A percentile compares a stretch with the other conserved stretches of the same genome.
These are phyloP conservation scores for Himalopsyche kuldschensis DNA, from an alignment of 2,888 invertebrate genomes.

Conservation along the genomic window DNA sequence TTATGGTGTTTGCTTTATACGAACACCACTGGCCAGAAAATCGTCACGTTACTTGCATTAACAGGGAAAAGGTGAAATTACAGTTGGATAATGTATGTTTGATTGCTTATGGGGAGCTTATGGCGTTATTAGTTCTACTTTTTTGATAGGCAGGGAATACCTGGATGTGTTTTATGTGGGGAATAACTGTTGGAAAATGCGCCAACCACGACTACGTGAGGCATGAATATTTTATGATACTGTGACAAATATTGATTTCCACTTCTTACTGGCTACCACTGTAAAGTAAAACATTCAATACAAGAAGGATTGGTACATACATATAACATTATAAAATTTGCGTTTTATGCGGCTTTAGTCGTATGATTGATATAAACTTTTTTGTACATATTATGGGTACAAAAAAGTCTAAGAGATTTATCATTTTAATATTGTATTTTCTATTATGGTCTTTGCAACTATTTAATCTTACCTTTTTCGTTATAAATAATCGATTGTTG, in stretches of 20 bases:
- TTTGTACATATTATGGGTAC: too few species aligned
- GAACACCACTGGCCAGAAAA: slow-evolving; percentile 13
- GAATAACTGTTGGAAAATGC: not conserved
- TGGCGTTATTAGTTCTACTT: slow-evolving; percentile 22
- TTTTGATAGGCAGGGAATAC: not conserved
- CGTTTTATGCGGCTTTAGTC: too few species aligned
- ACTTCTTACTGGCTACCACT: not conserved
- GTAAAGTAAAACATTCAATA: slow-evolving; percentile 11
- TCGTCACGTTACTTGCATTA: slow-evolving; percentile 34
- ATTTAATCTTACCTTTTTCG: too few species aligned
- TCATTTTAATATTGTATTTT: too few species aligned
- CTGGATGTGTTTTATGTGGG: not conserved
- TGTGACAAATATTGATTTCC: slow-evolving; percentile 20
- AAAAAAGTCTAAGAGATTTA: too few species aligned
- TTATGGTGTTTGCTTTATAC: not conserved
- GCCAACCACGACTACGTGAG: not conserved
- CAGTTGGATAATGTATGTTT: slow-evolving; percentile 32
- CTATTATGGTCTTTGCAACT: too few species aligned
- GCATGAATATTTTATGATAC: slow-evolving; percentile 12
- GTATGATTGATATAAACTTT: not conserved
- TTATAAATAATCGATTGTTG: too few species aligned
- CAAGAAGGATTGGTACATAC: not conserved
- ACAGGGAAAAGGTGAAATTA: slow-evolving; percentile 29
- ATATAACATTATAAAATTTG: too few species aligned
- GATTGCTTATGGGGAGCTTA: slow-evolving; percentile 25